phyloP scores from a whole-genome alignment of 1,140 invertebrate species.

The Orchesella cincta region DNA sequence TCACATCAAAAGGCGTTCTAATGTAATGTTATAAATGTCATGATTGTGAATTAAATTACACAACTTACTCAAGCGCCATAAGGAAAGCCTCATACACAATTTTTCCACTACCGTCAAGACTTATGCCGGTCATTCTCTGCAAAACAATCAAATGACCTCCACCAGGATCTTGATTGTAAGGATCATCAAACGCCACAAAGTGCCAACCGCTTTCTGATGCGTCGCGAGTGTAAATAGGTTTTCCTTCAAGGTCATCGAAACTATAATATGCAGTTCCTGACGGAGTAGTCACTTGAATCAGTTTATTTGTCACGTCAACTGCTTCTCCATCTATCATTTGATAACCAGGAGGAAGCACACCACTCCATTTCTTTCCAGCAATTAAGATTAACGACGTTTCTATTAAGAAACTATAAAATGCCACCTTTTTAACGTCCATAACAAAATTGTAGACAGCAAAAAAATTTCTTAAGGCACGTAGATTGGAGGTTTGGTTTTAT shows the following conservation, averaged over 20 bases:
- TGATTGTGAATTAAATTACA: neutral
- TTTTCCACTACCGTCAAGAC: neutral
- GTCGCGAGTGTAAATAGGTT: neutral
- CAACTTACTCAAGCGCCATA: neutral
- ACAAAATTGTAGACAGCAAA: too few species aligned
- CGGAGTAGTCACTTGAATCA: neutral
- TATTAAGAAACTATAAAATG: too few species aligned
- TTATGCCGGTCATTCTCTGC: constrained; percentile 6
- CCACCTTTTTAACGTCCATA: too few species aligned
- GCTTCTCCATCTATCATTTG: constrained; percentile 6
- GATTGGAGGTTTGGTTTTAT: too few species aligned
- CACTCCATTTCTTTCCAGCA: neutral
- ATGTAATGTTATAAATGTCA: neutral
- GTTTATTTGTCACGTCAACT: constrained; percentile 1
- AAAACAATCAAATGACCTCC: neutral
- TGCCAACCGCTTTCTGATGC: neutral
- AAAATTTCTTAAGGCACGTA: too few species aligned
- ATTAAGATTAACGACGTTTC: too few species aligned
- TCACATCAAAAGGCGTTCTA: neutral
- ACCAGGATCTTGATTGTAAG: constrained; percentile 15
- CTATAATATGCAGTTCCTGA: neutral
- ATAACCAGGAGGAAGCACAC: constrained; percentile 7
- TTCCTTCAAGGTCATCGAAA: neutral
- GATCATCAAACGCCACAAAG: constrained; percentile 8
- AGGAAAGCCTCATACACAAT: constrained; percentile 20